Percentiles rank a stretch among this genome's conserved stretches.
Conservation (phyloP, 1,140 invertebrate genomes). For the Batillaria attramentaria region DNA sequence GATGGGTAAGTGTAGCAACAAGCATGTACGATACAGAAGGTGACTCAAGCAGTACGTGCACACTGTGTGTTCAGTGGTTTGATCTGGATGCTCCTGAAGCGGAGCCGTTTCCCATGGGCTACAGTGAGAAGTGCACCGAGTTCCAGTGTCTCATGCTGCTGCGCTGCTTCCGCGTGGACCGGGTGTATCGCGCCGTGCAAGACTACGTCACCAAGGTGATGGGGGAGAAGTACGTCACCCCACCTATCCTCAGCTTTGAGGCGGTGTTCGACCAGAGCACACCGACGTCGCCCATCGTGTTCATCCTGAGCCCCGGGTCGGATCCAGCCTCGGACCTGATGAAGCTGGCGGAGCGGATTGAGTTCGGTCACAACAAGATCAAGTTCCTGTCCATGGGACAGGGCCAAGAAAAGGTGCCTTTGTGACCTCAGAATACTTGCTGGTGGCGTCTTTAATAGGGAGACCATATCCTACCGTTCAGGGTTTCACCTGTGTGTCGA, state of each 20-base stretch:
- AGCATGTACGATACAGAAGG: neutral
- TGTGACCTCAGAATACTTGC: too few relatives aligned
- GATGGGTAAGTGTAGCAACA: neutral
- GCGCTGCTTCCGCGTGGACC: constrained; percentile 87
- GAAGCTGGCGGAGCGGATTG: constrained; percentile 82
- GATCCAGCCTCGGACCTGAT: constrained; percentile 88
- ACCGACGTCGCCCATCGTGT: constrained; percentile 83
- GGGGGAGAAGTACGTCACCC: constrained; percentile 86
- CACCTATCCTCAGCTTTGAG: constrained; percentile 83
- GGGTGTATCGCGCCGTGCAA: constrained; percentile 83
- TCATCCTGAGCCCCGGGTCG: constrained; percentile 87
- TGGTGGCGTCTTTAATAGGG: too few relatives aligned
- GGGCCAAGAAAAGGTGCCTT: constrained; percentile 86
- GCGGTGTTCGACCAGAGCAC: constrained; percentile 85
- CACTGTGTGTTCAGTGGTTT: constrained; percentile 78
- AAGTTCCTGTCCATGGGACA: constrained; percentile 88
- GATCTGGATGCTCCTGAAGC: constrained; percentile 83
- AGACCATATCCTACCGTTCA: too few relatives aligned
- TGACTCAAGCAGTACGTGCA: neutral
- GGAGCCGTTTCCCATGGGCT: constrained; percentile 77
- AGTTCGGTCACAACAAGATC: constrained; percentile 80
- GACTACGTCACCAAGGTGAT: constrained; percentile 76
- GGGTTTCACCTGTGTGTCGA: too few relatives aligned
- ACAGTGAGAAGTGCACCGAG: constrained; percentile 74
- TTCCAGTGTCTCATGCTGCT: constrained; percentile 86